Percentiles rank a stretch among this genome's conserved stretches.
phyloP scores from a whole-genome alignment of 2,888 invertebrate species.

The Drosophila crucigera region DNA sequence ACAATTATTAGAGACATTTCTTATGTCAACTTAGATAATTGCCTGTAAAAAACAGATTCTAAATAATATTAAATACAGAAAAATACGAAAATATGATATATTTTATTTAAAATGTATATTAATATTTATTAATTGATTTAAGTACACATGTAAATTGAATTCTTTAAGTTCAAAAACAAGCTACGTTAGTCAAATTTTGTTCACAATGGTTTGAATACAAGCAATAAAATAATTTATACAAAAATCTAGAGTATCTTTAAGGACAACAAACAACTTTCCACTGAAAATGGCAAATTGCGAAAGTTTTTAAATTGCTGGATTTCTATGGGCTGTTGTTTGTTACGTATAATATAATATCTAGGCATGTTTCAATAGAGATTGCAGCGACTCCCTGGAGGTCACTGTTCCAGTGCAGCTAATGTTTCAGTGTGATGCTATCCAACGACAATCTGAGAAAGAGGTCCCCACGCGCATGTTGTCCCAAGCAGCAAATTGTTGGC shows the following conservation, averaged over 20 bases:
- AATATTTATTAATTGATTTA: too few species aligned
- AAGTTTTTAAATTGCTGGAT: neutral
- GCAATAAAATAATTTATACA: neutral
- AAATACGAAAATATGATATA: neutral
- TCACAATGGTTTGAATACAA: too few species aligned
- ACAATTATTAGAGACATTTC: neutral
- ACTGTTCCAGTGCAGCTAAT: neutral
- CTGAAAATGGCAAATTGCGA: neutral
- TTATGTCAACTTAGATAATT: neutral
- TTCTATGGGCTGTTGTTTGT: neutral
- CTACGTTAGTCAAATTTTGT: too few species aligned
- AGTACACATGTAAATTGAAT: neutral
- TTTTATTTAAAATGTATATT: too few species aligned
- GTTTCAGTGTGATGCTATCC: neutral
- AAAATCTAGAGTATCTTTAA: neutral
- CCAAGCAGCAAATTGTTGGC: conserved; percentile 15
- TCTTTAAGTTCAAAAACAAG: neutral
- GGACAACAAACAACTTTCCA: neutral
- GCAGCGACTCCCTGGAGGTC: neutral
- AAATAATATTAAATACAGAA: neutral
- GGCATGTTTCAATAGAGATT: neutral
- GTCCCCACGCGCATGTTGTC: neutral
- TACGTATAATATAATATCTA: neutral
- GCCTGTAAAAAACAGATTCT: neutral
- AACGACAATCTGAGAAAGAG: neutral